Conservation (phyloP, 2,113 vertebrate genomes). For the Hirundichthys speculiger region DNA sequence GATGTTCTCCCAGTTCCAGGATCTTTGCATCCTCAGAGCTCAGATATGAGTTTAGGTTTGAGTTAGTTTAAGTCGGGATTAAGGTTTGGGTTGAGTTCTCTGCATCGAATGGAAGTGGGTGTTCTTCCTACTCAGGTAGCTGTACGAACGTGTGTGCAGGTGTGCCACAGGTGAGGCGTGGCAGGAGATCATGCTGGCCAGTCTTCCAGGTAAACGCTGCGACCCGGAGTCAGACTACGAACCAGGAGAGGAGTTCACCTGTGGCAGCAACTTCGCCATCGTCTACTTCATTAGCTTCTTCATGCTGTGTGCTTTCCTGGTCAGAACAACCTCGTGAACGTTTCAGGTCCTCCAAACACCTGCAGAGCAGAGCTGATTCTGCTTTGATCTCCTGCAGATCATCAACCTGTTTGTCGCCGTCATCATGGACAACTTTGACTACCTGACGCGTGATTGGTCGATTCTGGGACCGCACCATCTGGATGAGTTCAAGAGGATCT, state of each 20-base stretch:
- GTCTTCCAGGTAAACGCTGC: constrained; percentile 89
- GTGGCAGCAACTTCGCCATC: constrained; percentile 93
- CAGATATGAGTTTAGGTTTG: too few species aligned
- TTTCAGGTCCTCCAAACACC: neutral
- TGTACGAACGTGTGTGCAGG: constrained; percentile 65
- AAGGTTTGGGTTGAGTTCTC: too few species aligned
- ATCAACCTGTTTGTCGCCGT: constrained; percentile 95
- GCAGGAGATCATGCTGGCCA: constrained; percentile 94
- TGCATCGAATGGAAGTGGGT: too few species aligned
- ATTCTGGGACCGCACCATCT: constrained; percentile 94
- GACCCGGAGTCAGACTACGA: constrained; percentile 89
- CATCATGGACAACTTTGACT: constrained; percentile 98
- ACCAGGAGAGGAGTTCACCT: constrained; percentile 91
- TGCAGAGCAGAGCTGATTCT: neutral
- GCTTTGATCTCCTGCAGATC: constrained; percentile 79
- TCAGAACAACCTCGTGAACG: constrained; percentile 49
- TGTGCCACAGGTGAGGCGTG: constrained; percentile 93
- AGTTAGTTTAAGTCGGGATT: too few species aligned
- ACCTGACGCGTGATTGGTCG: constrained; percentile 94
- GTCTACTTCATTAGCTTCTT: constrained; percentile 98
- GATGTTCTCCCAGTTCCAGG: too few species aligned
- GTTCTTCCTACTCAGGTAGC: too few species aligned
- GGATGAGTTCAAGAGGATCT: constrained; percentile 95
- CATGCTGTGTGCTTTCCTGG: constrained; percentile 95
- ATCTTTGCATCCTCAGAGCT: too few species aligned